phyloP scores from a whole-genome alignment of 2,113 vertebrate genomes.

The Perca fluviatilis region DNA sequence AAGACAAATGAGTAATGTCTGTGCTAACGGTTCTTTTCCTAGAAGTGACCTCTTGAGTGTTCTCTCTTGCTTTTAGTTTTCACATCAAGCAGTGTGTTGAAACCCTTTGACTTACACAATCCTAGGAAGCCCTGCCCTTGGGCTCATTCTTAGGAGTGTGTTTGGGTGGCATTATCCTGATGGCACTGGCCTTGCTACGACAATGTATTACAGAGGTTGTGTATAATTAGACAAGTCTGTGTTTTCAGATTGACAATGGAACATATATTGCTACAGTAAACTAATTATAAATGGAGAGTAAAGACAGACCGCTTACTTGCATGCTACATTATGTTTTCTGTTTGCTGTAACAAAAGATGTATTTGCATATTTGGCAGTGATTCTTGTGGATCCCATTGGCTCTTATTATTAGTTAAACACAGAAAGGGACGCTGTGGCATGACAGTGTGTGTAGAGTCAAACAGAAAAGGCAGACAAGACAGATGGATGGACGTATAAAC shows the following conservation, averaged over 20 bases:
- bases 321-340: conserved; percentile 13
- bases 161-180: conserved; percentile 54
- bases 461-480: neutral
- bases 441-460: neutral
- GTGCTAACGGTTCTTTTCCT: neutral
- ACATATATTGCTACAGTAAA: conserved; percentile 6
- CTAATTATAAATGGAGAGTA: conserved; percentile 38
- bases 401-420: conserved; percentile 10
- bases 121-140: conserved; percentile 77
- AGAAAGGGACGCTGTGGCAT: neutral
- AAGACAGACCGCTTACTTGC: neutral
- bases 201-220: neutral
- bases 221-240: conserved; percentile 36
- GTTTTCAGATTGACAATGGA: conserved; percentile 49
- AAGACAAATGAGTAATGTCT: conserved; percentile 1
- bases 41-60: conserved; percentile 35
- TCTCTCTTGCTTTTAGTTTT: conserved; percentile 26
- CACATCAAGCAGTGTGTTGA: conserved; percentile 1
- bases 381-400: neutral
- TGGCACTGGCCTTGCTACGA: conserved; percentile 19
- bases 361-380: neutral
- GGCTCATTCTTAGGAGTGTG: conserved; percentile 36
- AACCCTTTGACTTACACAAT: conserved; percentile 66
- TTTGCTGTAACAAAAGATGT: neutral
- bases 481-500: conserved; percentile 31